Conservation (phyloP, 2,113 vertebrate genomes). For the Leucoraja erinaceus region DNA sequence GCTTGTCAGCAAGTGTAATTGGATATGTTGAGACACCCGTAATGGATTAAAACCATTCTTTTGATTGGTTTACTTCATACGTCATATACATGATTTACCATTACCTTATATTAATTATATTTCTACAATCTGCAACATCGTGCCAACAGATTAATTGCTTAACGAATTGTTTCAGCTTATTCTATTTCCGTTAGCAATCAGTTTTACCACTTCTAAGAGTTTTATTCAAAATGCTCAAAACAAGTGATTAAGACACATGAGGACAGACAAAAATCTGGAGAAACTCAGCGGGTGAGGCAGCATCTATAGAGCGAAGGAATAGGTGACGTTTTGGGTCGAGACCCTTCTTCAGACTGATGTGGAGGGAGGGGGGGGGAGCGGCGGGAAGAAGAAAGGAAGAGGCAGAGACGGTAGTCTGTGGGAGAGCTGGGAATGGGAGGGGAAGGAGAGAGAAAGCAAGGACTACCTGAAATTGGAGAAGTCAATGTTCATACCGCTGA, state of each 20-base stretch:
- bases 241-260: background rate
- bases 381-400: no score
- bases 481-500: no score
- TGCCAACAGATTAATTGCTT: background rate
- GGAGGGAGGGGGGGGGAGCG: no score
- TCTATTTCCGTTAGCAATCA: background rate
- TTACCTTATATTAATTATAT: background rate
- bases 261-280: no score
- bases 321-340: no score
- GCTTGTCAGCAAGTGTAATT: slow-evolving; percentile 34
- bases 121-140: background rate
- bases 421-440: no score
- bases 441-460: no score
- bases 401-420: no score
- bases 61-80: slow-evolving; percentile 7
- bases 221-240: slow-evolving; percentile 8
- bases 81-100: background rate
- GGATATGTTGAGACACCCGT: background rate
- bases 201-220: background rate
- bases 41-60: slow-evolving; percentile 32
- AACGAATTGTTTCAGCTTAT: background rate
- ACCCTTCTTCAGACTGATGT: no score
- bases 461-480: no score
- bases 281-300: no score
- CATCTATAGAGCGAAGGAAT: no score